These are phyloP conservation scores for Cheilosia pagana DNA, from an alignment of 2,888 invertebrate genomes.

Conservation along the genomic window DNA sequence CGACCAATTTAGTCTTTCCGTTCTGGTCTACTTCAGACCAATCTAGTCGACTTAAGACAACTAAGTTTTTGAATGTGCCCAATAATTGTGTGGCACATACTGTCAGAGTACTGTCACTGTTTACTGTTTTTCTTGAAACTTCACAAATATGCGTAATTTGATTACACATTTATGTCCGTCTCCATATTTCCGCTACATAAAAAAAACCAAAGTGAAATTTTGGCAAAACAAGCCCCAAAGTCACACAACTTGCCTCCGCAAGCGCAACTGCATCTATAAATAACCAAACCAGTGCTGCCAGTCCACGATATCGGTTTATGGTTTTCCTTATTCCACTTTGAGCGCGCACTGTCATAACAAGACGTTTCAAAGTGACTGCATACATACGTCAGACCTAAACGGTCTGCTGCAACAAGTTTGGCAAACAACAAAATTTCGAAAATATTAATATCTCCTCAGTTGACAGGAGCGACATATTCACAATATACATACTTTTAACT, in stretches of 20 bases:
- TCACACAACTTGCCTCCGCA: constrained; percentile 24
- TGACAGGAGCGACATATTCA: neutral
- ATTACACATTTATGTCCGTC: no score
- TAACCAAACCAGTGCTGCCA: constrained; percentile 32
- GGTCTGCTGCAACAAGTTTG: neutral
- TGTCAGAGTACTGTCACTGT: no score
- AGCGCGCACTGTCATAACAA: constrained; percentile 13
- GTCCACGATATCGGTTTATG: constrained; percentile 1
- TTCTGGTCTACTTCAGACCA: no score
- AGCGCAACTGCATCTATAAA: constrained; percentile 40
- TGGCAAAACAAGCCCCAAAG: neutral
- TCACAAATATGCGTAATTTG: no score
- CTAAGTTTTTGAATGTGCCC: no score
- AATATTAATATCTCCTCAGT: constrained; percentile 17
- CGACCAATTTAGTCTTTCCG: no score
- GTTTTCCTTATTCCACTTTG: constrained; percentile 33
- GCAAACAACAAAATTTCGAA: neutral
- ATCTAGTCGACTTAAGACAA: no score
- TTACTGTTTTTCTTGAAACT: no score
- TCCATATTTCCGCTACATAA: no score
- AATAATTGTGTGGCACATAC: no score
- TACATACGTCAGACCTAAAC: no score
- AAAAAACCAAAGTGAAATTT: neutral
- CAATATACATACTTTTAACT: no score
- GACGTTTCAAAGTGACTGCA: neutral